A percentile compares a stretch with the other conserved stretches of the same genome.
These are phyloP conservation scores for Eristalis pertinax DNA, from an alignment of 2,888 invertebrate species.

Conservation along the genomic window DNA sequence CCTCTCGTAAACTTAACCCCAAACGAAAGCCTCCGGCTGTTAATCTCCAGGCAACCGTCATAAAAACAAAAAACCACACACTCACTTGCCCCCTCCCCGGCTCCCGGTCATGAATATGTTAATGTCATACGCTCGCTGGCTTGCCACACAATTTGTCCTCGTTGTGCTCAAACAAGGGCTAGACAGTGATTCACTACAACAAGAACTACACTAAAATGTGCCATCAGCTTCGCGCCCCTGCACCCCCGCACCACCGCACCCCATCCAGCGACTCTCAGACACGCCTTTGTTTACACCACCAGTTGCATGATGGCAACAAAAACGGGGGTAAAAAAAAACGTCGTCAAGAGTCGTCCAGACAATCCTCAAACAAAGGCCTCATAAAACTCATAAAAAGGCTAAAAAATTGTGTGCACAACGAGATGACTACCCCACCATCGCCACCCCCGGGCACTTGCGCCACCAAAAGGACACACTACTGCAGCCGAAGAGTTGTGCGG, in stretches of 20 bases:
- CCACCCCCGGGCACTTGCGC: no score
- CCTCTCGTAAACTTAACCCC: not conserved
- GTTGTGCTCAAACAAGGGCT: constrained; percentile 31
- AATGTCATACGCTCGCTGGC: not conserved
- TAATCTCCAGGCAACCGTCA: not conserved
- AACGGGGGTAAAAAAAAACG: not conserved
- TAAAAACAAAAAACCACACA: no score
- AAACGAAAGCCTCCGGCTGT: not conserved
- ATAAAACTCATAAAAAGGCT: constrained; percentile 34
- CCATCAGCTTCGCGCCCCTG: not conserved
- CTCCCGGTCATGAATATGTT: not conserved
- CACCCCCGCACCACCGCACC: no score
- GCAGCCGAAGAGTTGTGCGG: not conserved
- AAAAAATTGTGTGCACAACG: not conserved
- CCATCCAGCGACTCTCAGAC: not conserved
- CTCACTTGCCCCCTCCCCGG: not conserved
- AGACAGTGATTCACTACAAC: constrained; percentile 43
- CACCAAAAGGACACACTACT: not conserved
- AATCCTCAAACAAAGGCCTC: constrained; percentile 52
- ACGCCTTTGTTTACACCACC: constrained; percentile 61
- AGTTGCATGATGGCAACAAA: constrained; percentile 64
- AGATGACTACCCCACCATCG: not conserved
- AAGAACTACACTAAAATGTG: not conserved
- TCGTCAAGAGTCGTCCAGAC: constrained; percentile 49
- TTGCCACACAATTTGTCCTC: constrained; percentile 45